These are phyloP conservation scores for Carduelis carduelis DNA, from an alignment of 2,797 vertebrate species.

Conservation along the genomic window DNA sequence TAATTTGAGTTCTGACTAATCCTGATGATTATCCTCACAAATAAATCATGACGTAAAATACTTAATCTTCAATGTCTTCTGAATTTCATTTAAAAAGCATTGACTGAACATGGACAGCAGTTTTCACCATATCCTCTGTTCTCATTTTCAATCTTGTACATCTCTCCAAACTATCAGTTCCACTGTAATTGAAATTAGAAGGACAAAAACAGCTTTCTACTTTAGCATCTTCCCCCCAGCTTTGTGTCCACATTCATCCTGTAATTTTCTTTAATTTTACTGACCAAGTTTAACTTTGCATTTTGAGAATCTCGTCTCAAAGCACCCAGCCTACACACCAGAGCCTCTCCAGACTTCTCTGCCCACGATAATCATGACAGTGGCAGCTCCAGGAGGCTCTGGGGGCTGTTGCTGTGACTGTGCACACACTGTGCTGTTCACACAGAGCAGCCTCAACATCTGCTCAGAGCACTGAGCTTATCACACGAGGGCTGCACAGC, in stretches of 20 bases:
- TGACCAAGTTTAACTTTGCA: conserved; percentile 49
- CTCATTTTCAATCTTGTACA: background rate
- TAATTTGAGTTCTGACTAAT: background rate
- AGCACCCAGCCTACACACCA: background rate
- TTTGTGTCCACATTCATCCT: conserved; percentile 33
- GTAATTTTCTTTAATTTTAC: conserved; percentile 60
- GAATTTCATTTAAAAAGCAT: background rate
- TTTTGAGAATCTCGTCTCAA: conserved; percentile 42
- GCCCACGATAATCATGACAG: background rate
- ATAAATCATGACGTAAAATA: background rate
- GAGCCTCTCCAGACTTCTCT: background rate
- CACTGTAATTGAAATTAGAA: background rate
- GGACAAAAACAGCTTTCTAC: background rate
- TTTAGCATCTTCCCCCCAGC: background rate
- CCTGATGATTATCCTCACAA: background rate
- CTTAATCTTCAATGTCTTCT: background rate
- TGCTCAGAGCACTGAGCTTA: background rate
- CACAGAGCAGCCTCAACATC: background rate
- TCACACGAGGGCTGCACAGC: background rate
- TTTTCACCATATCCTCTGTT: background rate
- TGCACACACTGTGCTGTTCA: background rate
- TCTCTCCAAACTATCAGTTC: background rate
- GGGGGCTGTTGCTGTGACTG: background rate
- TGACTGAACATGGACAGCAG: background rate
- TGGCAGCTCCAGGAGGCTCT: background rate